Percentiles rank a stretch among this genome's conserved stretches.
Evolutionary conservation across 2,888 invertebrate species (phyloP).

Genomic region (Nephrotoma guestfalica): DNA sequence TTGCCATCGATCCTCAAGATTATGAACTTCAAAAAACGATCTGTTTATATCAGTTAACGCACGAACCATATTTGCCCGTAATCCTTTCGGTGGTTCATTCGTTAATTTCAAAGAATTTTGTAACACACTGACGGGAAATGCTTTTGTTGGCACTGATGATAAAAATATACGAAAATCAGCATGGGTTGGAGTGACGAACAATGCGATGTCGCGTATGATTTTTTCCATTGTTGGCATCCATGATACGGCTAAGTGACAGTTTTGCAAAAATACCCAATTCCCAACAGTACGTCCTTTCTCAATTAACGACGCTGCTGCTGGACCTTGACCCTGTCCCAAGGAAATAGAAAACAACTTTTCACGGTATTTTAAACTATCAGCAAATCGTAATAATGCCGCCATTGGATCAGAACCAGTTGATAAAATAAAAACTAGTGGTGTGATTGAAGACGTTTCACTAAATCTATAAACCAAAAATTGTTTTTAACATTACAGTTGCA

Average conservation of each 20-base stretch:
- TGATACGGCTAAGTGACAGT: constrained; percentile 84
- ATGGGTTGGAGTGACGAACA: constrained; percentile 50
- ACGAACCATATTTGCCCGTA: constrained; percentile 75
- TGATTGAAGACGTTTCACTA: constrained; percentile 52
- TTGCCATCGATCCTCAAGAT: constrained; percentile 51
- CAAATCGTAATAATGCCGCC: constrained; percentile 66
- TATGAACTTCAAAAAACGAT: constrained; percentile 68
- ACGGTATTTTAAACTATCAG: constrained; percentile 54
- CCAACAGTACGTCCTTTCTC: constrained; percentile 53
- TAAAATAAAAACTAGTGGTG: constrained; percentile 72
- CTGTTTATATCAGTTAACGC: constrained; percentile 64
- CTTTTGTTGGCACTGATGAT: constrained; percentile 76
- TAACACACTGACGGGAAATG: constrained; percentile 80
- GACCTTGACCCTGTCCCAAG: constrained; percentile 79
- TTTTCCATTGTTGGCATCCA: constrained; percentile 82
- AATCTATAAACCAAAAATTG: constrained; percentile 35
- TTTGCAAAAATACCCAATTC: constrained; percentile 84
- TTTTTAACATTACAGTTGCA: background rate
- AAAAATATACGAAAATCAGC: constrained; percentile 66
- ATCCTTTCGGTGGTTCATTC: constrained; percentile 85
- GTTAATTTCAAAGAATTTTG: constrained; percentile 91
- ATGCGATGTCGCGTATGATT: constrained; percentile 54
- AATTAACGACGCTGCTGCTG: constrained; percentile 70
- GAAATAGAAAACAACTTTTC: constrained; percentile 68
- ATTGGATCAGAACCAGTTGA: constrained; percentile 85